Percentiles rank a stretch among this genome's conserved stretches.
phyloP scores from a whole-genome alignment of 2,888 invertebrate genomes.

The Xestia xanthographa region DNA sequence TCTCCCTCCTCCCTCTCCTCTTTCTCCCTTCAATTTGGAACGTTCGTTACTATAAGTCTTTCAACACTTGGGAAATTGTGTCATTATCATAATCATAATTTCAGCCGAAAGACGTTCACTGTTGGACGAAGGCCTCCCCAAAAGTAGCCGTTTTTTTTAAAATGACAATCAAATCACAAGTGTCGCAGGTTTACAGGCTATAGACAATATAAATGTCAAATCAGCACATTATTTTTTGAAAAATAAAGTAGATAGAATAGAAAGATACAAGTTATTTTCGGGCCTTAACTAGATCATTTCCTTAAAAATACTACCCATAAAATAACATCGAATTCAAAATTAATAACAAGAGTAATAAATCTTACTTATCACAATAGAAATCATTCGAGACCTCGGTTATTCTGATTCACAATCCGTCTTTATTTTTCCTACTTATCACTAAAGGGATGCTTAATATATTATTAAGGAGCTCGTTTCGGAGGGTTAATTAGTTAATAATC shows the following conservation, averaged over 20 bases:
- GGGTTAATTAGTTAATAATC: conserved; percentile 74
- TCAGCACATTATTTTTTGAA: too few relatives aligned
- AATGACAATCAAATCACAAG: too few relatives aligned
- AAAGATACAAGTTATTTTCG: not conserved
- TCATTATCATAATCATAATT: too few relatives aligned
- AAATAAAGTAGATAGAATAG: too few relatives aligned
- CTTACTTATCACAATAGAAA: conserved; percentile 14
- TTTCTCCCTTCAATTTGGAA: not conserved
- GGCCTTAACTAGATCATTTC: not conserved
- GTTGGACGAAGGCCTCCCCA: too few relatives aligned
- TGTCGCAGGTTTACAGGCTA: too few relatives aligned
- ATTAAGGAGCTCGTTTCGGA: conserved; percentile 68
- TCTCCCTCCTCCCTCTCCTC: too few relatives aligned
- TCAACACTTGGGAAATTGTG: not conserved
- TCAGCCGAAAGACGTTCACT: too few relatives aligned
- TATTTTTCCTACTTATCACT: conserved; percentile 42
- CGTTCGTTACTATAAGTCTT: too few relatives aligned
- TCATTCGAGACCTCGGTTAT: not conserved
- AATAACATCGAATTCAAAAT: not conserved
- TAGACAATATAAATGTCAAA: not conserved
- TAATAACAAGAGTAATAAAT: not conserved
- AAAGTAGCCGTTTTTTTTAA: too few relatives aligned
- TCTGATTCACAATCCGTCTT: conserved; percentile 11
- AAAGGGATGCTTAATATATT: conserved; percentile 70
- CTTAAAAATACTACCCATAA: not conserved